Evolutionary conservation across 2,888 invertebrate species (phyloP).

Genomic region (Lepas anatifera): DNA sequence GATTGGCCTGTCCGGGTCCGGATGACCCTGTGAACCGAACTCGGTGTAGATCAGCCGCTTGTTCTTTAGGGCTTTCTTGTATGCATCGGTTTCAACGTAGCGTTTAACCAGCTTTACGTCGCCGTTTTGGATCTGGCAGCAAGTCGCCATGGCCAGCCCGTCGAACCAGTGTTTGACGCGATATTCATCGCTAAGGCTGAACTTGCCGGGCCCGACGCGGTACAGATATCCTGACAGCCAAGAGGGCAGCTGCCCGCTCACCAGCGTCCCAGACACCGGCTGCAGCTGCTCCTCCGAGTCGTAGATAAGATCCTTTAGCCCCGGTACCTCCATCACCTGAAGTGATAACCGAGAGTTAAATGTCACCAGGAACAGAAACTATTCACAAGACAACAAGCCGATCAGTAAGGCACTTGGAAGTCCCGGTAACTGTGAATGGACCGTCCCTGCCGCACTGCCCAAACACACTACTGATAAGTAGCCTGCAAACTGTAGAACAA

Average conservation of each 20-base stretch:
- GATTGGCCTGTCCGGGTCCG: constrained; percentile 41
- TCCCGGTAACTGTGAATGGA: too few relatives aligned
- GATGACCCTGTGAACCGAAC: constrained; percentile 38
- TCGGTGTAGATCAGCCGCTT: constrained; percentile 37
- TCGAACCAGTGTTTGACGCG: constrained; percentile 39
- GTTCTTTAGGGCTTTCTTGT: constrained; percentile 34
- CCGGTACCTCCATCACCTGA: constrained; percentile 1
- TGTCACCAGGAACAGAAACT: too few relatives aligned
- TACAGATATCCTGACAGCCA: constrained; percentile 23
- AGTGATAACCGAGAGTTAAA: too few relatives aligned
- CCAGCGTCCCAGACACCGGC: neutral
- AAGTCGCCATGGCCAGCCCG: constrained; percentile 37
- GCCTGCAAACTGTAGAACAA: too few relatives aligned
- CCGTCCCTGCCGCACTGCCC: too few relatives aligned
- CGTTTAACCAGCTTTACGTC: constrained; percentile 31
- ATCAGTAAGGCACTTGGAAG: too few relatives aligned
- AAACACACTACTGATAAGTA: too few relatives aligned
- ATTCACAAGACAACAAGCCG: too few relatives aligned
- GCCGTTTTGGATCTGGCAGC: constrained; percentile 36
- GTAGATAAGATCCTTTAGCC: neutral
- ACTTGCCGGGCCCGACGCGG: constrained; percentile 23
- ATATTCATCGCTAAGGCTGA: constrained; percentile 21
- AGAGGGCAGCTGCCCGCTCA: constrained; percentile 16
- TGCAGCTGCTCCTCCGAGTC: neutral
- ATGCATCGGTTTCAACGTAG: constrained; percentile 37